Percentiles rank a stretch among this genome's conserved stretches.
Evolutionary conservation across 1,140 invertebrate species (phyloP).

Genomic region (Plectus sambesii): DNA sequence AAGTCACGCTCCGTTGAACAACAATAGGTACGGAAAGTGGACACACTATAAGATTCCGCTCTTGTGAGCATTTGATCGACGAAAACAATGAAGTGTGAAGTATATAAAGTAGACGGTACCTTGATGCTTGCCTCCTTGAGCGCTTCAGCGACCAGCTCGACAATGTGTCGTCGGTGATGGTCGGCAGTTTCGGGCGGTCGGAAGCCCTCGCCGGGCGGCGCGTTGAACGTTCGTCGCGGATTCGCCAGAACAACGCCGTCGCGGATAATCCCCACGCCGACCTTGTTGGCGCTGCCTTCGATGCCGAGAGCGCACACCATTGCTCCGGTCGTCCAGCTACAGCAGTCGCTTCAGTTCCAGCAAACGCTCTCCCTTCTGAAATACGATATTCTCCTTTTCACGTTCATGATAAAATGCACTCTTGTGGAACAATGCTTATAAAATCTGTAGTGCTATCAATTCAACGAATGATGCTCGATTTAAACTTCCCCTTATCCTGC

Average conservation of each 20-base stretch:
- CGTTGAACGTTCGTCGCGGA: constrained; percentile 83
- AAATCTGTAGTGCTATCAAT: too few species aligned
- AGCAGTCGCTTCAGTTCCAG: not conserved
- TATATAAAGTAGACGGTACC: too few species aligned
- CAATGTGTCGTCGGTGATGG: constrained; percentile 74
- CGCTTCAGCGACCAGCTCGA: constrained; percentile 66
- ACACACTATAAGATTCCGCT: too few species aligned
- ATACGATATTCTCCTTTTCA: too few species aligned
- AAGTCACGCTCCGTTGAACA: too few species aligned
- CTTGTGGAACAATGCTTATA: too few species aligned
- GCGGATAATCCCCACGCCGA: constrained; percentile 87
- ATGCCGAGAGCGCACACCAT: constrained; percentile 92
- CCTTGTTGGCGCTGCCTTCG: constrained; percentile 97
- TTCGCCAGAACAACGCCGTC: constrained; percentile 85
- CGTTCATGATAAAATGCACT: too few species aligned
- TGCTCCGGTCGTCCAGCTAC: too few species aligned
- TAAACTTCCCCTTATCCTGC: not conserved
- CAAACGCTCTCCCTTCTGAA: not conserved
- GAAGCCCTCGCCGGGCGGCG: constrained; percentile 94
- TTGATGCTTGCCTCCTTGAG: constrained; percentile 60
- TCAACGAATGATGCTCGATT: not conserved
- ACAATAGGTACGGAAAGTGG: too few species aligned
- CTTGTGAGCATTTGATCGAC: too few species aligned
- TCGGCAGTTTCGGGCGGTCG: constrained; percentile 85
- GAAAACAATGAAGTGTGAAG: too few species aligned